A percentile compares a stretch with the other conserved stretches of the same genome.
phyloP scores from a whole-genome alignment of 2,888 invertebrate genomes.

The Taphrorychus bicolor region DNA sequence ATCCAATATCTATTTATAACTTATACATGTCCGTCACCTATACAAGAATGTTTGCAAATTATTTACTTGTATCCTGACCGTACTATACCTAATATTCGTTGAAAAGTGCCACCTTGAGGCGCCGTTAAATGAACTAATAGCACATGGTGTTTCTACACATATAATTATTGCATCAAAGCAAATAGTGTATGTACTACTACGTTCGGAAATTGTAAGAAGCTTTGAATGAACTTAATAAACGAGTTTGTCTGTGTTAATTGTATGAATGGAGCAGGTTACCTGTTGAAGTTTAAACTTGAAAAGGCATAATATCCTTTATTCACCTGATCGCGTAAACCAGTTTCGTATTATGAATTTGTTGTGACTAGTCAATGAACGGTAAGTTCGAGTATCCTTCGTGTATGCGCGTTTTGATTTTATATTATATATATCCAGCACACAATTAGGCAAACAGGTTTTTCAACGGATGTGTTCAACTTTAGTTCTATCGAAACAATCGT shows the following conservation, averaged over 20 bases:
- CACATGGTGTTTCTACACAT: constrained; percentile 3
- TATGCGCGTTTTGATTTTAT: not conserved
- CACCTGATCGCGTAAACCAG: constrained; percentile 18
- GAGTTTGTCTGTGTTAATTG: constrained; percentile 36
- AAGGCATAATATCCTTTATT: constrained; percentile 32
- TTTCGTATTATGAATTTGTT: constrained; percentile 15
- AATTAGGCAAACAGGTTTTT: not conserved
- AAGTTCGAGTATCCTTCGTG: not conserved
- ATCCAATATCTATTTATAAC: too few species aligned
- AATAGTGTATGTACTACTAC: constrained; percentile 29
- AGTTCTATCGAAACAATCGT: too few species aligned
- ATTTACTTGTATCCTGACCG: not conserved
- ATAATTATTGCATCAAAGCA: constrained; percentile 39
- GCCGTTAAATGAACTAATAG: not conserved
- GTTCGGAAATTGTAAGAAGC: constrained; percentile 31
- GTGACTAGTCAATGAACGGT: not conserved
- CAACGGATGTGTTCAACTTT: too few species aligned
- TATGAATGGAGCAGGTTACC: constrained; percentile 39
- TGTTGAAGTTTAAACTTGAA: constrained; percentile 36
- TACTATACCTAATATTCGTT: too few species aligned
- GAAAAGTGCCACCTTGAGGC: not conserved
- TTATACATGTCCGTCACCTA: not conserved
- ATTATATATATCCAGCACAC: too few species aligned
- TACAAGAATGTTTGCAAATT: not conserved
- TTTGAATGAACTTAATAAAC: constrained; percentile 41